These are phyloP conservation scores for Neoseiulus cucumeris DNA, from an alignment of 1,140 invertebrate genomes.

Conservation along the genomic window DNA sequence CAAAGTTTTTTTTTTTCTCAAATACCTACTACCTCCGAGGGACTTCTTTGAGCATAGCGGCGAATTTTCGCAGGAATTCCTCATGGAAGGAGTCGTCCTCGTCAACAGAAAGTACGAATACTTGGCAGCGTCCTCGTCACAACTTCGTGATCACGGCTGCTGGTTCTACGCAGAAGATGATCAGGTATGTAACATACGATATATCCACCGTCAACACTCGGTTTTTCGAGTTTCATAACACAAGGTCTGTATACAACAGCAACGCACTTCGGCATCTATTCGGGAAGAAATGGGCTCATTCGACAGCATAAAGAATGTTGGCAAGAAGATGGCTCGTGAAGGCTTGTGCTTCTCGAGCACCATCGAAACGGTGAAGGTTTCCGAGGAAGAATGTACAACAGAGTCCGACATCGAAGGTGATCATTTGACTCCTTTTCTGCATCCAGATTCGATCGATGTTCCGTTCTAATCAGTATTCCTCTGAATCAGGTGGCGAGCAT, in stretches of 20 bases:
- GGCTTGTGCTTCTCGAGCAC: constrained; percentile 37
- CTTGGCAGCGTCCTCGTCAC: constrained; percentile 24
- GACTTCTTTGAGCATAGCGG: too few species aligned
- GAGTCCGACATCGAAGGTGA: constrained; percentile 10
- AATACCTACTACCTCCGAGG: too few species aligned
- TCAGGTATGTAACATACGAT: background rate
- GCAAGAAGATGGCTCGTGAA: constrained; percentile 24
- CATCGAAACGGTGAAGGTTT: constrained; percentile 46
- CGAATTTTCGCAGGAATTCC: background rate
- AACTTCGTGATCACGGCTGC: constrained; percentile 24
- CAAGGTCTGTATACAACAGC: background rate
- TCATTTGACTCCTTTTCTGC: background rate
- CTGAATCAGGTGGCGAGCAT: background rate
- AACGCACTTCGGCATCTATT: constrained; percentile 16
- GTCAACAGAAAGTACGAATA: constrained; percentile 21
- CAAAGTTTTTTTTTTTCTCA: too few species aligned
- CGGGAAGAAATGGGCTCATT: constrained; percentile 22
- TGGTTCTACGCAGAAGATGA: constrained; percentile 22
- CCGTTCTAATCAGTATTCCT: too few species aligned
- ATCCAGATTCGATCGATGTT: too few species aligned
- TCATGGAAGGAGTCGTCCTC: constrained; percentile 18
- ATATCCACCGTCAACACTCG: too few species aligned
- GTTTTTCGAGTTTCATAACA: too few species aligned
- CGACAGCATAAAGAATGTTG: constrained; percentile 20
- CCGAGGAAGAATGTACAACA: constrained; percentile 25